Conservation (phyloP, 2,113 vertebrate species). For the Pycnonotus jocosus region DNA sequence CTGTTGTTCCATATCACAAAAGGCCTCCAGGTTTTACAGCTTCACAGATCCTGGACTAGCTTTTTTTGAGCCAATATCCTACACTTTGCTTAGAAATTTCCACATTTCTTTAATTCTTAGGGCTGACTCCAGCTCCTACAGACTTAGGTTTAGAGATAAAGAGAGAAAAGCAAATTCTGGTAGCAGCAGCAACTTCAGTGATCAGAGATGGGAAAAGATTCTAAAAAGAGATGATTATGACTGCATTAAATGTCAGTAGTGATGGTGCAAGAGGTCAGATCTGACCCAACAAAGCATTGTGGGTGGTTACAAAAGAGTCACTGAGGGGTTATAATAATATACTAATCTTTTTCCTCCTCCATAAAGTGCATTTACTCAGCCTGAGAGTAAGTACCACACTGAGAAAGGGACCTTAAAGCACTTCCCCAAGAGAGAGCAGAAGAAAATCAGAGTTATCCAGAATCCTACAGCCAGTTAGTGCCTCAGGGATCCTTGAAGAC, state of each 20-base stretch:
- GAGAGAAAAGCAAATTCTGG: neutral
- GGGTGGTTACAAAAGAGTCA: neutral
- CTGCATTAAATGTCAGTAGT: neutral
- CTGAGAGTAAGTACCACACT: neutral
- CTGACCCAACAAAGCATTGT: neutral
- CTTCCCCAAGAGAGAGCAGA: neutral
- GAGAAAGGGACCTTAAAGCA: neutral
- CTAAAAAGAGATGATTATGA: neutral
- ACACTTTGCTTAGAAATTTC: neutral
- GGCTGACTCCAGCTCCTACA: neutral
- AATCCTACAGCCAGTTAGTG: neutral
- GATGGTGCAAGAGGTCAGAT: neutral
- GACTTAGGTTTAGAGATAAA: neutral
- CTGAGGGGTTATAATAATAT: neutral
- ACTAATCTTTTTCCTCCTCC: neutral
- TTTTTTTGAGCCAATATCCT: neutral
- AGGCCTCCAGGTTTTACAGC: neutral
- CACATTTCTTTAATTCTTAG: neutral
- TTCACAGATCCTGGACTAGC: neutral
- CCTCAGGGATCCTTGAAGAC: neutral
- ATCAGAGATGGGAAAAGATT: neutral
- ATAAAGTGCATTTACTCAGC: conserved; percentile 19
- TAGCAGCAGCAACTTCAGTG: neutral
- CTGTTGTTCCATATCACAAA: neutral
- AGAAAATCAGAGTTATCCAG: neutral